Conservation (phyloP, 2,797 vertebrate species). For the Lophius americanus region DNA sequence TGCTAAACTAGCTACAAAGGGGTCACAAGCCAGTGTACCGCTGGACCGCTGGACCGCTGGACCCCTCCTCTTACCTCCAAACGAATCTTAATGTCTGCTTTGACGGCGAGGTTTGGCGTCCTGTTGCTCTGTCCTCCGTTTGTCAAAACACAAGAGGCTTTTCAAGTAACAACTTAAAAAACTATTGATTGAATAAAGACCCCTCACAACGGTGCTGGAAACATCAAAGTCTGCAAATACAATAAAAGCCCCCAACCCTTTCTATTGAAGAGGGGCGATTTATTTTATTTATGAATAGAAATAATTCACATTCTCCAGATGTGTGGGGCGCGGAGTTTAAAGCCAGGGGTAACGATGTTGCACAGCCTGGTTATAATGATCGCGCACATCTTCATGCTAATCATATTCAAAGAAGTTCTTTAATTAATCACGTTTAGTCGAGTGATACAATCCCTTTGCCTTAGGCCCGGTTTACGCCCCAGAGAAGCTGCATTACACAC, state of each 20-base stretch:
- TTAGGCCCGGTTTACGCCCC: slow-evolving; percentile 44
- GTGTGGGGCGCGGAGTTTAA: slow-evolving; percentile 43
- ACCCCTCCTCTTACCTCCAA: too few species aligned
- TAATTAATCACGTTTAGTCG: slow-evolving; percentile 69
- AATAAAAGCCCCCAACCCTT: slow-evolving; percentile 47
- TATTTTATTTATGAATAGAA: slow-evolving; percentile 65
- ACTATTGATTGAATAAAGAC: slow-evolving; percentile 63
- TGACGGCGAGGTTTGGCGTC: too few species aligned
- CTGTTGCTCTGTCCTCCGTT: too few species aligned
- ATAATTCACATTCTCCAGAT: slow-evolving; percentile 34
- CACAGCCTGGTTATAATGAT: slow-evolving; percentile 54
- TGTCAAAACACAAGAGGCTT: too few species aligned
- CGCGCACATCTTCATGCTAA: slow-evolving; percentile 56
- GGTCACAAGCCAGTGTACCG: too few species aligned
- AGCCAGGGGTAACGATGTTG: slow-evolving; percentile 62
- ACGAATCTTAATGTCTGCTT: too few species aligned
- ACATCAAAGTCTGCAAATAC: slow-evolving; percentile 67
- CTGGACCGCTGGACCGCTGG: too few species aligned
- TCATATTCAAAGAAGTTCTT: slow-evolving; percentile 65
- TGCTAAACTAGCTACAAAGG: too few species aligned
- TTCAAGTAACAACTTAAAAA: not conserved
- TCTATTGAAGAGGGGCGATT: slow-evolving; percentile 35
- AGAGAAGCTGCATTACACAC: slow-evolving; percentile 34
- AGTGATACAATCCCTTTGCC: slow-evolving; percentile 57
- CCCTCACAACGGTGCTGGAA: slow-evolving; percentile 40